Evolutionary conservation across 2,888 invertebrate genomes (phyloP), one percentile per base, ranked within the genome.

Genomic region (Elysia crispata): DNA sequence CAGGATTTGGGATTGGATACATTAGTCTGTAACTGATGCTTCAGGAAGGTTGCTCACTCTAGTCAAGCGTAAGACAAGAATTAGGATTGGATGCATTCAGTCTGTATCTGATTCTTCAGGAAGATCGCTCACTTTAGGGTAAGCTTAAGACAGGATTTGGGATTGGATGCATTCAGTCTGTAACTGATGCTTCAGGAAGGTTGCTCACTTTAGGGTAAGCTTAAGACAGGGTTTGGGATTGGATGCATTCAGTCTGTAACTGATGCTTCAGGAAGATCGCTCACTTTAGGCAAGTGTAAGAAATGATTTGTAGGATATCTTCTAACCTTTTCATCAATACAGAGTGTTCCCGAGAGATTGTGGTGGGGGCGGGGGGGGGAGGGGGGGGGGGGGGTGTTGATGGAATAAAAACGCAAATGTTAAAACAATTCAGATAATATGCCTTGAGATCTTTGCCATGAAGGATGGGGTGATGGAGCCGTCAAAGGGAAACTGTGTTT

Each of bases 1-100:
- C 66, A 25, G 66, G 66, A 6, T 66, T 66, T n/a, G n/a, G n/a
- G n/a, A n/a, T n/a, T n/a, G n/a, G n/a, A 66, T 28, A 66, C 66
- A 25, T 28, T 6, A 66, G 15, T 66, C 60, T 23, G 23, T 60
- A 3, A 60, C 3, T 8, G 6, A 23, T 8, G 60, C 15, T 3
- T 20, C 60, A 8, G 60, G 15, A 15, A 5, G 60, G 5, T 18
- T 60, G 5, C 60, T 60, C 3, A 20, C n/a, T n/a, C n/a, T n/a
- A n/a, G n/a, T n/a, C n/a, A n/a, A n/a, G n/a, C n/a, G n/a, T n/a
- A n/a, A n/a, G n/a, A n/a, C n/a, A n/a, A n/a, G n/a, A n/a, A n/a
- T n/a, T n/a, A n/a, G 66, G 1, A 66, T 66, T 6, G 18, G 25
- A 18, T 66, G 25, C 30, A 66, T 66, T 3, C 23, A 66, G 30